Evolutionary conservation across 2,113 vertebrate genomes (phyloP), one percentile per base, ranked within the genome.

Genomic region (Carassius carassius): DNA sequence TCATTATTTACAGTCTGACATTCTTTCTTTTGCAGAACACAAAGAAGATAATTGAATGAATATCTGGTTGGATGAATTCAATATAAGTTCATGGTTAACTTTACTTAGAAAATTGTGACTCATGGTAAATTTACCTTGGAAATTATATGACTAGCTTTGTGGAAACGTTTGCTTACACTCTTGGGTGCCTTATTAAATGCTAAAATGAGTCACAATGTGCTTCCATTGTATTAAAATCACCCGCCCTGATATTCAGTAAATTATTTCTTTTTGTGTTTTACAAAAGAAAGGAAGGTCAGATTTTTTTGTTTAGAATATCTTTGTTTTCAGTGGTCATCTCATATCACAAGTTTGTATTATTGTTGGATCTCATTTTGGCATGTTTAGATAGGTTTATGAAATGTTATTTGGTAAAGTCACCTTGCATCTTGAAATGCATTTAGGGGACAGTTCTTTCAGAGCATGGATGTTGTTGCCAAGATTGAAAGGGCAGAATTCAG

Each of bases 401-500:
- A 29, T 25, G 4, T 25, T 65, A 65, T 29, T 29, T 65, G 62
- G 62, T 29, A 1, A 67, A 32, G 63, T 1, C 63, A 29, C 25
- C 63, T 67, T 67, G 60, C 21, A 65, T 65, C 21, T n/a, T 58
- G 56, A 58, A 58, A 60, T 58, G 54, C 54, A 58, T 60, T 60
- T 60, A 60, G 21, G 21, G 21, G 7, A 1, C 23, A 37, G 44
- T 82, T 77, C 41, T 72, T 77, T 35, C 41, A 25, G 29, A 78
- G 63, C 32, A 56, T 63, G 54, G 54, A 16, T 32, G 35, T 75
- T 44, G 44, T 62, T 85, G 80, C 62, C 69, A 58, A 29, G 23
- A 63, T 17, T 74, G 35, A 85, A 89, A 87, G 83, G 83, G 84
- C 88, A 81, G 17, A 72, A 37, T 35, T 25, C 14, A 54, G 56